These are phyloP conservation scores for Rhegmatorhina hoffmannsi DNA, from an alignment of 2,113 vertebrate genomes.

Conservation along the genomic window DNA sequence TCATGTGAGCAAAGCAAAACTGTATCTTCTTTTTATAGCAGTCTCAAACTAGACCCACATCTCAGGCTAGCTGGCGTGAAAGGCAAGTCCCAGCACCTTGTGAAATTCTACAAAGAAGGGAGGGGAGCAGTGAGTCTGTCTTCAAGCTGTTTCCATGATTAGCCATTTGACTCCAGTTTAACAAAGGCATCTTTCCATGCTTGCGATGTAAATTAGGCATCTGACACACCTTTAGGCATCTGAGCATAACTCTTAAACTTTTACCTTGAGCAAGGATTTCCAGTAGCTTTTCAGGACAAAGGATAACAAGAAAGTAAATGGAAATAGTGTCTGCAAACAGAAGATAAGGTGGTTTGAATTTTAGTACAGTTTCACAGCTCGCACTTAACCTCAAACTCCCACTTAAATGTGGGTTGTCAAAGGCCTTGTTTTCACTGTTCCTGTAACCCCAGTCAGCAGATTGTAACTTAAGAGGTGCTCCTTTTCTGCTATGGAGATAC, in stretches of 20 bases:
- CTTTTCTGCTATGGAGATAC: background rate
- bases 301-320: background rate
- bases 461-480: background rate
- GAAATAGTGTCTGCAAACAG: background rate
- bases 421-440: background rate
- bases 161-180: background rate
- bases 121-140: background rate
- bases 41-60: background rate
- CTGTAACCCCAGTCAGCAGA: background rate
- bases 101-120: background rate
- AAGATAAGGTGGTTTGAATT: background rate
- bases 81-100: rapidly evolving
- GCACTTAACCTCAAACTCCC: background rate
- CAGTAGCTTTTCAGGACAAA: background rate
- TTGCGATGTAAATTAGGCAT: background rate
- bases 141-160: background rate
- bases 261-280: background rate
- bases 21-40: background rate
- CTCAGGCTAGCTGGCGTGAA: background rate
- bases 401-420: background rate
- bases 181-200: background rate
- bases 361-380: background rate
- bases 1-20: background rate
- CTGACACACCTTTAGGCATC: background rate
- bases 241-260: background rate